These are phyloP conservation scores for Pitta sordida DNA, from an alignment of 2,113 vertebrate genomes.

Conservation along the genomic window DNA sequence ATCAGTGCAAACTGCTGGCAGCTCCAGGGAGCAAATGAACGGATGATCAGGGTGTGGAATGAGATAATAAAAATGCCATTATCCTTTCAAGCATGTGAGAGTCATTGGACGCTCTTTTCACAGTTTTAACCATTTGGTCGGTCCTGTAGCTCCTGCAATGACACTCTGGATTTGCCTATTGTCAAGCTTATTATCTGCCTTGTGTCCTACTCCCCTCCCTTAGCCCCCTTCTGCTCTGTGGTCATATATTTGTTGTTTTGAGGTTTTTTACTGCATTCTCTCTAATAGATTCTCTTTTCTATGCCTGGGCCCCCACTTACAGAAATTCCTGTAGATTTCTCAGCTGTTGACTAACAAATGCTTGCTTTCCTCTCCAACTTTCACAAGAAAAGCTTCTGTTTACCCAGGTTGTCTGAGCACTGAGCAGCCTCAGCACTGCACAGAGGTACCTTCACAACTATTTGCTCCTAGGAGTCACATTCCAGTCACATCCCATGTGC, in stretches of 20 bases:
- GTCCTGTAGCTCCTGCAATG: slow-evolving; percentile 36
- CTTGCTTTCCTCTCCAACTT: background rate
- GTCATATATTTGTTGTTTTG: slow-evolving; percentile 56
- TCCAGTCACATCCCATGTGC: background rate
- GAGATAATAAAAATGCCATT: slow-evolving; percentile 64
- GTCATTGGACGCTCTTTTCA: slow-evolving; percentile 64
- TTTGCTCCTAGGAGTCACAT: background rate
- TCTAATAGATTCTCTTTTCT: slow-evolving; percentile 71
- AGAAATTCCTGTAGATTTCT: slow-evolving; percentile 12
- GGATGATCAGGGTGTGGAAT: slow-evolving; percentile 62
- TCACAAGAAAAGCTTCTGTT: background rate
- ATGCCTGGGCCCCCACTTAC: background rate
- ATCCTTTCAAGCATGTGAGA: slow-evolving; percentile 49
- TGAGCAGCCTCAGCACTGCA: background rate
- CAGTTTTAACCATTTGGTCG: slow-evolving; percentile 70
- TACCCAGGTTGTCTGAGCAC: background rate
- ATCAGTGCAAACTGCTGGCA: slow-evolving; percentile 43
- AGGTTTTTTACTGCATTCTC: slow-evolving; percentile 76
- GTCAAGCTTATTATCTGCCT: slow-evolving; percentile 57
- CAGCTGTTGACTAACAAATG: background rate
- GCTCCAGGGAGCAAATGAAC: slow-evolving; percentile 51
- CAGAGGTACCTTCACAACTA: background rate
- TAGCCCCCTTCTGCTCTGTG: background rate
- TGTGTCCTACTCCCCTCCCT: slow-evolving; percentile 57
- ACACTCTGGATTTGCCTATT: slow-evolving; percentile 48